These are phyloP conservation scores for Caenorhabditis tropicalis DNA, from an alignment of 1,140 invertebrate species.

Conservation along the genomic window DNA sequence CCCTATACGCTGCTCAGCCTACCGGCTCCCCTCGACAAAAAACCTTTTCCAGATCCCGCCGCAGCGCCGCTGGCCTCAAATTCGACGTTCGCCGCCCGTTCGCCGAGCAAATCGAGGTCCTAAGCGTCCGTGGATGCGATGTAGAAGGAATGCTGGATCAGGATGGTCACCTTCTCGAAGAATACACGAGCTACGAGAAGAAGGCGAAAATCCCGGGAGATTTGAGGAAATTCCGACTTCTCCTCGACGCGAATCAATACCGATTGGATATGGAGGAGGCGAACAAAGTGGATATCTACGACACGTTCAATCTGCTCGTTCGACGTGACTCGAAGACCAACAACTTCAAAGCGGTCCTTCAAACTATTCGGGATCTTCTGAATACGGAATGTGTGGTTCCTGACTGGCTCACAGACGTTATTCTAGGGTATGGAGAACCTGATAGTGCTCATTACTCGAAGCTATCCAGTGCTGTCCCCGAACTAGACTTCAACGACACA, in stretches of 20 bases:
- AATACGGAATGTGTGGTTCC: constrained; percentile 99
- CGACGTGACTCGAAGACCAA: constrained; percentile 97
- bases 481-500: constrained; percentile 96
- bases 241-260: constrained; percentile 91
- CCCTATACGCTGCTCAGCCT: no score
- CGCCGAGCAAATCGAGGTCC: constrained; percentile 80
- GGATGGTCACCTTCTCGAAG: constrained; percentile 93
- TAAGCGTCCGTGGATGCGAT: constrained; percentile 93
- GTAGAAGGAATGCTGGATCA: constrained; percentile 97
- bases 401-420: constrained; percentile 96
- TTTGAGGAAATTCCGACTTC: constrained; percentile 87
- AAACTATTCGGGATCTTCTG: constrained; percentile 97
- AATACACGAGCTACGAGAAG: constrained; percentile 75
- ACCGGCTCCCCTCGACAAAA: no score
- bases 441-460: constrained; percentile 90
- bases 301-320: constrained; percentile 96
- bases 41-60: neutral
- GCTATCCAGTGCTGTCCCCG: constrained; percentile 81
- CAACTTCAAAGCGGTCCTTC: constrained; percentile 97
- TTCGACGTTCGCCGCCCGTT: constrained; percentile 78
- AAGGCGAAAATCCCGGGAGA: constrained; percentile 76
- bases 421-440: constrained; percentile 96
- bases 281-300: constrained; percentile 83
- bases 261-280: constrained; percentile 81
- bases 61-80: constrained; percentile 78